A percentile compares a stretch with the other conserved stretches of the same genome.
Evolutionary conservation across 2,797 vertebrate genomes (phyloP).

Genomic region (Gobionotothen gibberifrons): DNA sequence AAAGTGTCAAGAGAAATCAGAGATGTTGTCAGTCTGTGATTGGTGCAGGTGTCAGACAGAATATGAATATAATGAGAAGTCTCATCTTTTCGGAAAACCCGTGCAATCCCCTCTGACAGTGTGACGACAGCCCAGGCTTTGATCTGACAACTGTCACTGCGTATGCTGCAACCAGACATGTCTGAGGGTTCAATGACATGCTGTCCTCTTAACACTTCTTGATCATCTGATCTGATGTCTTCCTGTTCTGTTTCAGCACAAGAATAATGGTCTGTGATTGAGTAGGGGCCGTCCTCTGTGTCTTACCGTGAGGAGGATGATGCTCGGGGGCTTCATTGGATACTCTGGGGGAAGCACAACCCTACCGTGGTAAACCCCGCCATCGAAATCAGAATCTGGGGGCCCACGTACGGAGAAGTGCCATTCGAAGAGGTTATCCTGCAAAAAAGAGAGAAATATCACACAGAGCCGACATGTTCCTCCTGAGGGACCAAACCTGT

Average conservation of each 20-base stretch:
- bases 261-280: conserved; percentile 14
- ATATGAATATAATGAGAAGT: conserved; percentile 25
- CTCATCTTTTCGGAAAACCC: conserved; percentile 32
- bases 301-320: conserved; percentile 96
- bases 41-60: conserved; percentile 24
- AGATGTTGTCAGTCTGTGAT: conserved; percentile 39
- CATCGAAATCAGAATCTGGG: conserved; percentile 97
- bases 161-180: conserved; percentile 27
- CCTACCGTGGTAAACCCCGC: conserved; percentile 95
- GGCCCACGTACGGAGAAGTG: conserved; percentile 98
- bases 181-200: conserved; percentile 46
- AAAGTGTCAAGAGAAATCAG: conserved; percentile 26
- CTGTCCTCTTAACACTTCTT: conserved; percentile 39
- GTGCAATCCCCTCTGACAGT: conserved; percentile 26
- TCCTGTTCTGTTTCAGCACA: conserved; percentile 18
- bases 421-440: conserved; percentile 99
- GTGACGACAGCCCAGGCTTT: conserved; percentile 39
- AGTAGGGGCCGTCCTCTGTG: not conserved
- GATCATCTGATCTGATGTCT: conserved; percentile 43
- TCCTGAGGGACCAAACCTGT: not conserved
- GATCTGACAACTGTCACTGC: conserved; percentile 44
- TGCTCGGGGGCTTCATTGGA: conserved; percentile 99
- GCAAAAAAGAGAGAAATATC: conserved; percentile 37
- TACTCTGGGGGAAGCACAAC: conserved; percentile 97
- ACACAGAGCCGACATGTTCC: not conserved